Evolutionary conservation across 1,140 invertebrate genomes (phyloP).

Genomic region (Ephestia elutella): DNA sequence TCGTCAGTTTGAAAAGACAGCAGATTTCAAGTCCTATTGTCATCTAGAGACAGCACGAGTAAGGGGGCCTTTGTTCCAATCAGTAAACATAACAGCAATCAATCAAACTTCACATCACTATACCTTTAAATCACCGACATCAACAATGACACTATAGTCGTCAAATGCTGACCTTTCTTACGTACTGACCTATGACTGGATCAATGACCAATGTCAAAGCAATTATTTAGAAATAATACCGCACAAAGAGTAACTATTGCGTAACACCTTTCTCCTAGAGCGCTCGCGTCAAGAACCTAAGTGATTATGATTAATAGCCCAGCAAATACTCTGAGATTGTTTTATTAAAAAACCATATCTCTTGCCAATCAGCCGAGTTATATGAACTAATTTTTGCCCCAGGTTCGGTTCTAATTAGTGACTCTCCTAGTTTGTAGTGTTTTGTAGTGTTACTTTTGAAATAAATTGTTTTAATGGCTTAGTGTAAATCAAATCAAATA

Average conservation of each 20-base stretch:
- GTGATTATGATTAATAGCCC: constrained; percentile 17
- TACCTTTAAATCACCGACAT: neutral
- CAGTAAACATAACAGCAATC: neutral
- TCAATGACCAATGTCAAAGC: constrained; percentile 8
- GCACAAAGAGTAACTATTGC: constrained; percentile 5
- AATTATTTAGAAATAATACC: constrained; percentile 11
- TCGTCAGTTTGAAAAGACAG: no score
- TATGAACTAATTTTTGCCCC: neutral
- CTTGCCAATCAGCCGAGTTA: neutral
- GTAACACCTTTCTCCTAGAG: constrained; percentile 17
- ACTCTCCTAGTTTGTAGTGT: no score
- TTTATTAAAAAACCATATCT: constrained; percentile 10
- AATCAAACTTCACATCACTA: neutral
- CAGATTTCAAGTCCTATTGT: no score
- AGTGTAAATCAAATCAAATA: no score
- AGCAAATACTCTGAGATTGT: constrained; percentile 10
- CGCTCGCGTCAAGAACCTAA: constrained; percentile 7
- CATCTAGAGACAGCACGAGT: no score
- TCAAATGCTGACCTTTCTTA: no score
- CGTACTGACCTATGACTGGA: neutral
- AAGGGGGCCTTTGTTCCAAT: neutral
- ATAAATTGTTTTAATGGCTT: no score
- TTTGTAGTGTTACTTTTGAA: neutral
- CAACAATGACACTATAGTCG: neutral
- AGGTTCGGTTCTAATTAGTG: neutral